These are phyloP conservation scores for Amblyteles armatorius DNA, from an alignment of 2,888 invertebrate species.

Conservation along the genomic window DNA sequence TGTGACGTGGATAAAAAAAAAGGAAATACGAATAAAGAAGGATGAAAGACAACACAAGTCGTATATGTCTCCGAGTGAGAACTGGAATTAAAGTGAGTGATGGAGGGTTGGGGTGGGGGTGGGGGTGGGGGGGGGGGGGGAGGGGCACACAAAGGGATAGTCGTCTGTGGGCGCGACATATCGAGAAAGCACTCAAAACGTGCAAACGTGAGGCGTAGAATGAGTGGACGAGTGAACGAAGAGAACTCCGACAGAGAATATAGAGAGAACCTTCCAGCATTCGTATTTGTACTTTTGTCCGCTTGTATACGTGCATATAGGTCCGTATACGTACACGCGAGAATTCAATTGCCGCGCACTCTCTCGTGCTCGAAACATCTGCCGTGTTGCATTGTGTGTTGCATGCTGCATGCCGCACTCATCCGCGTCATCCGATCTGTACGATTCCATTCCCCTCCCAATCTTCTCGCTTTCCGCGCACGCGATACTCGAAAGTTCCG, in stretches of 20 bases:
- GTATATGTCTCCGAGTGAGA: constrained; percentile 26
- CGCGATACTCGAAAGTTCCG: constrained; percentile 23
- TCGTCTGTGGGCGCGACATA: constrained; percentile 63
- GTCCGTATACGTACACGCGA: constrained; percentile 9
- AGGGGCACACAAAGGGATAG: constrained; percentile 46
- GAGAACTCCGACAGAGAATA: constrained; percentile 32
- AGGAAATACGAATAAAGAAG: neutral
- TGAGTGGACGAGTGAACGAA: constrained; percentile 28
- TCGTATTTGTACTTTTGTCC: constrained; percentile 19
- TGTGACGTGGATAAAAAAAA: neutral
- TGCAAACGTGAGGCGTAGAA: constrained; percentile 31
- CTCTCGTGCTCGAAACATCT: constrained; percentile 75
- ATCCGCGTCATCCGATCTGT: constrained; percentile 77
- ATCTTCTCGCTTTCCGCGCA: constrained; percentile 18
- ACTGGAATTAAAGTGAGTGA: constrained; percentile 57
- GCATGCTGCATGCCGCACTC: constrained; percentile 75
- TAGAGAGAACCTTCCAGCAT: constrained; percentile 25
- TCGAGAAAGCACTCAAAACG: constrained; percentile 63
- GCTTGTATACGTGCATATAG: neutral
- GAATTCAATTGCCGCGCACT: constrained; percentile 71
- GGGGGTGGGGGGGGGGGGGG: too few species aligned
- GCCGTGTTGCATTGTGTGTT: constrained; percentile 76
- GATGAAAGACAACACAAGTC: neutral
- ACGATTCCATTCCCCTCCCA: constrained; percentile 62
- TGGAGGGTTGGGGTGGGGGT: neutral